Conservation (phyloP, 2,113 vertebrate species). For the Arenaria interpres region DNA sequence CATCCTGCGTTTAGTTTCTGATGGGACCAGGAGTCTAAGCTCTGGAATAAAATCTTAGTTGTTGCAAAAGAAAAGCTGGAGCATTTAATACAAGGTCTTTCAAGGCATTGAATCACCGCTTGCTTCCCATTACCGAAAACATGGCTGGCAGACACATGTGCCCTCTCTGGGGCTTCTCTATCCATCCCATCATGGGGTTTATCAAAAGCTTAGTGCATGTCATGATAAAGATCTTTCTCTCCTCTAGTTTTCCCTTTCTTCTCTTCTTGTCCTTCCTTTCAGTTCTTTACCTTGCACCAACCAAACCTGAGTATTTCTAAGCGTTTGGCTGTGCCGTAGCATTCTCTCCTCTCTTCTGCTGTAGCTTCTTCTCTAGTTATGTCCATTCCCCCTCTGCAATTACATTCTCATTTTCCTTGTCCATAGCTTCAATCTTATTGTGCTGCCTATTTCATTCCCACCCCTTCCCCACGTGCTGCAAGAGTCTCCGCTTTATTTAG, state of each 20-base stretch:
- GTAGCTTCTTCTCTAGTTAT: neutral
- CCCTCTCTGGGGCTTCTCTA: neutral
- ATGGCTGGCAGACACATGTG: neutral
- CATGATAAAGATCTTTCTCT: neutral
- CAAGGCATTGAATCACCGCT: neutral
- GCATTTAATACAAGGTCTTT: neutral
- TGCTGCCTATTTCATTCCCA: neutral
- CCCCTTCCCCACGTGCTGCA: neutral
- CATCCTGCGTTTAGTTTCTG: neutral
- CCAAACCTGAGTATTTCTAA: neutral
- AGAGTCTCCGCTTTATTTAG: neutral
- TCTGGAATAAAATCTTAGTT: neutral
- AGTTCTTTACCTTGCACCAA: neutral
- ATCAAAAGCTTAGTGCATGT: neutral
- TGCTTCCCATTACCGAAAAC: neutral
- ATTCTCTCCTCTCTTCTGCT: neutral
- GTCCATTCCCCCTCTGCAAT: neutral
- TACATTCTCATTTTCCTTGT: neutral
- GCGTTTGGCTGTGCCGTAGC: neutral
- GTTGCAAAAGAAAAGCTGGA: neutral
- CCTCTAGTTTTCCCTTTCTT: neutral
- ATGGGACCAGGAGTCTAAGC: neutral
- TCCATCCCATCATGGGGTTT: neutral
- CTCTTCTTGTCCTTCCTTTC: neutral
- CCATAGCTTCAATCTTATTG: neutral